These are phyloP conservation scores for Neopipo cinnamomea DNA, from an alignment of 2,113 vertebrate species.

Conservation along the genomic window DNA sequence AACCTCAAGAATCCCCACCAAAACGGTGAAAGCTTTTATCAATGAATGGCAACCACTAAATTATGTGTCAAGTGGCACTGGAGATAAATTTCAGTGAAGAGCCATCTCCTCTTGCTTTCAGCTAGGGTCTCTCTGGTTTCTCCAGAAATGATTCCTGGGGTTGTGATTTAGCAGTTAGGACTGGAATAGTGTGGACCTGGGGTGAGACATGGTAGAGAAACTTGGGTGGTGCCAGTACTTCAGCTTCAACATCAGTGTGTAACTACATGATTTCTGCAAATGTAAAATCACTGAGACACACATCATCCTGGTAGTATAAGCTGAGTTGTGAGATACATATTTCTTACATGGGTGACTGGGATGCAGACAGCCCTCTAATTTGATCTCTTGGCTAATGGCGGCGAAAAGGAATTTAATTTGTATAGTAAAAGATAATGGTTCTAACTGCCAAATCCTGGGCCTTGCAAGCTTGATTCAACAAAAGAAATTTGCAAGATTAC, in stretches of 20 bases:
- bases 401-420: not conserved
- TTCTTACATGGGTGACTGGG: not conserved
- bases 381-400: not conserved
- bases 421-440: not conserved
- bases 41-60: not conserved
- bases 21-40: not conserved
- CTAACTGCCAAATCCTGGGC: not conserved
- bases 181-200: not conserved
- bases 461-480: not conserved
- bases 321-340: not conserved
- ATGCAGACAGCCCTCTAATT: not conserved
- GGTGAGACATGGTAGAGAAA: not conserved
- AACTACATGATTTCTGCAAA: not conserved
- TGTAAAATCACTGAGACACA: not conserved
- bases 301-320: accelerated
- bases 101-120: not conserved
- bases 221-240: not conserved
- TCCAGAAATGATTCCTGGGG: not conserved
- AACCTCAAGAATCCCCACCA: not conserved
- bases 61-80: not conserved
- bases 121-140: not conserved
- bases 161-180: not conserved
- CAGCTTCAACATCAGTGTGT: not conserved
- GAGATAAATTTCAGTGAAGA: not conserved
- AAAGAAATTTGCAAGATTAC: not conserved